Percentiles rank a stretch among this genome's conserved stretches.
phyloP scores from a whole-genome alignment of 2,888 invertebrate genomes.

The Papilio gigon region DNA sequence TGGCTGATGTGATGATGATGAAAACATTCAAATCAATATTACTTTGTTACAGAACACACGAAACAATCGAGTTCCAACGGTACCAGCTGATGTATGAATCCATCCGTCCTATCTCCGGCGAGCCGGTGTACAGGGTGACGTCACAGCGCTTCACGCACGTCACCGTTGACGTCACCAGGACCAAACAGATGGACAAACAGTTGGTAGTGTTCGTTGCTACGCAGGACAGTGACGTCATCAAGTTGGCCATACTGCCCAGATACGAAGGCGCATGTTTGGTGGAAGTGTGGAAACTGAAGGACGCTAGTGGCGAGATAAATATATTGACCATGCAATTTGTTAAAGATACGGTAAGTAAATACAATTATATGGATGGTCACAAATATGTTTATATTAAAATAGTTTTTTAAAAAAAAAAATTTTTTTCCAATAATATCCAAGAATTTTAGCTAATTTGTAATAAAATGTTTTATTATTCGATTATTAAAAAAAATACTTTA shows the following conservation, averaged over 20 bases:
- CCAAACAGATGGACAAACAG: constrained; percentile 86
- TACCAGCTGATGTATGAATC: constrained; percentile 95
- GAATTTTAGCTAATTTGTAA: too few species aligned
- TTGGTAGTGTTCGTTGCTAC: constrained; percentile 93
- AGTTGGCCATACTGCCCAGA: constrained; percentile 88
- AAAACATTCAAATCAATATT: neutral
- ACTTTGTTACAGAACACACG: constrained; percentile 62
- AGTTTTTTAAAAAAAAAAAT: too few species aligned
- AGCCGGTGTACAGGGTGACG: constrained; percentile 87
- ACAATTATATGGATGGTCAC: too few species aligned
- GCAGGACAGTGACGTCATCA: constrained; percentile 88
- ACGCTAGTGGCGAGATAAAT: constrained; percentile 77
- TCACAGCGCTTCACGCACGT: constrained; percentile 89
- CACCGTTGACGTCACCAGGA: constrained; percentile 90
- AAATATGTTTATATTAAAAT: too few species aligned
- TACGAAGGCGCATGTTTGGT: constrained; percentile 90
- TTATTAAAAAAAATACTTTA: too few species aligned
- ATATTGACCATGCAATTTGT: constrained; percentile 89
- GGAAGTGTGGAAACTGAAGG: constrained; percentile 90
- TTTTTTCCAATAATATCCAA: too few species aligned
- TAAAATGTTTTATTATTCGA: too few species aligned
- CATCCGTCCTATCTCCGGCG: constrained; percentile 87
- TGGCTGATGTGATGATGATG: neutral
- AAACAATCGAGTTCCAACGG: constrained; percentile 85
- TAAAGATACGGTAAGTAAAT: constrained; percentile 86